phyloP scores from a whole-genome alignment of 2,113 vertebrate genomes.

The Tupaia chinensis region DNA sequence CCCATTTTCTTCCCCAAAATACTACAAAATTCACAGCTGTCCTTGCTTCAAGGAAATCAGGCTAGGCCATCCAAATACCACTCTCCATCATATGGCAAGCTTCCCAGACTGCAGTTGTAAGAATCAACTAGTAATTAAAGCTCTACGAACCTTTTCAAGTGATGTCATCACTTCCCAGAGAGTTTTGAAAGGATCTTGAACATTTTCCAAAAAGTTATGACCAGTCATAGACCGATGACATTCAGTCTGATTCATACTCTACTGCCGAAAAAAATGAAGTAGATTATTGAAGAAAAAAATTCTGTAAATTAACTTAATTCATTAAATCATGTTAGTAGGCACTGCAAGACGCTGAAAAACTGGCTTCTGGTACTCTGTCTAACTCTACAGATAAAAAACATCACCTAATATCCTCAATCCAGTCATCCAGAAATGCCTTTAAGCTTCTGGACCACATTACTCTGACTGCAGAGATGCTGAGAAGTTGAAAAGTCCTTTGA shows the following conservation, averaged over 20 bases:
- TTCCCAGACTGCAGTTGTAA: constrained; percentile 12
- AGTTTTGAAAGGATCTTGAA: constrained; percentile 61
- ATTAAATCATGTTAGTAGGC: constrained; percentile 11
- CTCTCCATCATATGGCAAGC: constrained; percentile 17
- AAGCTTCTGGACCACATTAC: neutral
- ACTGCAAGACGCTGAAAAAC: neutral
- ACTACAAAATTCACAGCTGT: neutral
- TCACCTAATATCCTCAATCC: neutral
- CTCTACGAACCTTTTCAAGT: constrained; percentile 43
- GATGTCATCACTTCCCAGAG: constrained; percentile 65
- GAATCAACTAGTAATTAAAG: constrained; percentile 66
- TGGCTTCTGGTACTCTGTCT: neutral
- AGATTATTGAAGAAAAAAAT: constrained; percentile 41
- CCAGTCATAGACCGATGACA: constrained; percentile 49
- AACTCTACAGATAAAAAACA: neutral
- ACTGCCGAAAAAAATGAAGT: constrained; percentile 52
- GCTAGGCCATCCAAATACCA: neutral
- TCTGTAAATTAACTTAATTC: constrained; percentile 37
- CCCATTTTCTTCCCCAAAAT: neutral
- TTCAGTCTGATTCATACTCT: constrained; percentile 51
- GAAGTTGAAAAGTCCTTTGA: constrained; percentile 15
- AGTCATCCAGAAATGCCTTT: neutral
- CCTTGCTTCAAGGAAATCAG: constrained; percentile 44
- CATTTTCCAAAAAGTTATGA: constrained; percentile 47
- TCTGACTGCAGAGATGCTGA: neutral